Evolutionary conservation across 2,888 invertebrate genomes (phyloP), one percentile per base, ranked within the genome.

Genomic region (Saturnia pavonia): DNA sequence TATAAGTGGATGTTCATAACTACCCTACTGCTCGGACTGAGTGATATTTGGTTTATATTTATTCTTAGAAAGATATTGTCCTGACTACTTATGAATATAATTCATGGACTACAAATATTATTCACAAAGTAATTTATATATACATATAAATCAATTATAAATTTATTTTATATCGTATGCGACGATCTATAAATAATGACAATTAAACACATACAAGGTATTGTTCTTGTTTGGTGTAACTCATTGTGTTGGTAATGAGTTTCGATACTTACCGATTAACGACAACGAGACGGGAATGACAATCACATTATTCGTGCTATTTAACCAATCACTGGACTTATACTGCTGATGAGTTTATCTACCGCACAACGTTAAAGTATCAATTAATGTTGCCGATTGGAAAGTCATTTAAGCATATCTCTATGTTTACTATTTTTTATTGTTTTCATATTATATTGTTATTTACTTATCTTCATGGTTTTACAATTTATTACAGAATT

Each of bases 231-330:
- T 73, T 73, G 73, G 78, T 77, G 75, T 80, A 72, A 76, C 72
- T 80, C 81, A 85, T 84, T 80, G 77, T 80, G 76, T 80, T 71
- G 68, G 72, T 86, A 85, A 85, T 82, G 84, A 85, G 80, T 74
- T 72, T 67, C 78, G n/a, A n/a, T n/a, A n/a, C n/a, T n/a, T n/a
- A n/a, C n/a, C n/a, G 79, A 82, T 85, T 83, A 82, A 81, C 77
- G 76, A 79, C 77, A 72, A 69, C 76, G 76, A 79, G 77, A 74
- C 69, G 75, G 70, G 84, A 83, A 84, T 86, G 80, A 79, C 77
- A 85, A 86, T 80, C 74, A 69, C 70, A 73, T 79, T 75, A 75
- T 72, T 57, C 57, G 72, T 74, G 72, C 68, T 69, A 75, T 81
- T 82, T 79, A 77, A 80, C 73, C 74, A 82, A 82, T 34, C 34